A percentile compares a stretch with the other conserved stretches of the same genome.
These are phyloP conservation scores for Craseonycteris thonglongyai DNA, from an alignment of 2,113 vertebrate genomes.

Conservation along the genomic window DNA sequence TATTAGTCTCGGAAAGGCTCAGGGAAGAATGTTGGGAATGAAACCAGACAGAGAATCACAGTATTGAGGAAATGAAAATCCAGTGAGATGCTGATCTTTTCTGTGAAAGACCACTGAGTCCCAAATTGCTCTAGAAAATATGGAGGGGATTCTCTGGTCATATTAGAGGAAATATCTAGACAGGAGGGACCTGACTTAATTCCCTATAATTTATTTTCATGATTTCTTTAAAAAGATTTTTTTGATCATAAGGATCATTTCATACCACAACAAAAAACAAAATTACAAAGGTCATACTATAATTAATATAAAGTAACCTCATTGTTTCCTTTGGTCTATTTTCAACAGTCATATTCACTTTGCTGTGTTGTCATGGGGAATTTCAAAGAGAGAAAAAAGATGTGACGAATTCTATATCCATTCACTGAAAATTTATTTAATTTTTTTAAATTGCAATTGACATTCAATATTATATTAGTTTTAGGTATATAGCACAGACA, in stretches of 20 bases:
- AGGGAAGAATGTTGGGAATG: background rate
- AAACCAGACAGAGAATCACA: background rate
- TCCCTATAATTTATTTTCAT: conserved; percentile 6
- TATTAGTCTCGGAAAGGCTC: background rate
- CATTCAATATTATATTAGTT: background rate
- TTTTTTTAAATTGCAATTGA: background rate
- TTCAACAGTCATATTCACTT: conserved; percentile 20
- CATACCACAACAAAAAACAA: background rate
- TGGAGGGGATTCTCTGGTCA: background rate
- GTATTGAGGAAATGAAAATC: background rate
- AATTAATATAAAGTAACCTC: background rate
- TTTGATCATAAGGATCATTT: background rate
- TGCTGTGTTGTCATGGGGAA: background rate
- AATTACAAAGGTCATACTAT: background rate
- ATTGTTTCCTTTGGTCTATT: conserved; percentile 38
- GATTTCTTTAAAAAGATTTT: conserved; percentile 3
- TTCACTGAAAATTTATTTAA: background rate
- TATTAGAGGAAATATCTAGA: background rate
- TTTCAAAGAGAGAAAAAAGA: background rate
- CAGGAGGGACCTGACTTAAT: background rate
- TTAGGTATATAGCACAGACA: background rate
- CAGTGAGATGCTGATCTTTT: background rate
- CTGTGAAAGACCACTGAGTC: background rate
- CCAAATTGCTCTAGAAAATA: background rate
- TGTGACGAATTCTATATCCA: background rate